A percentile compares a stretch with the other conserved stretches of the same genome.
Evolutionary conservation across 1,140 invertebrate species (phyloP).

Genomic region (Leguminivora glycinivorella): DNA sequence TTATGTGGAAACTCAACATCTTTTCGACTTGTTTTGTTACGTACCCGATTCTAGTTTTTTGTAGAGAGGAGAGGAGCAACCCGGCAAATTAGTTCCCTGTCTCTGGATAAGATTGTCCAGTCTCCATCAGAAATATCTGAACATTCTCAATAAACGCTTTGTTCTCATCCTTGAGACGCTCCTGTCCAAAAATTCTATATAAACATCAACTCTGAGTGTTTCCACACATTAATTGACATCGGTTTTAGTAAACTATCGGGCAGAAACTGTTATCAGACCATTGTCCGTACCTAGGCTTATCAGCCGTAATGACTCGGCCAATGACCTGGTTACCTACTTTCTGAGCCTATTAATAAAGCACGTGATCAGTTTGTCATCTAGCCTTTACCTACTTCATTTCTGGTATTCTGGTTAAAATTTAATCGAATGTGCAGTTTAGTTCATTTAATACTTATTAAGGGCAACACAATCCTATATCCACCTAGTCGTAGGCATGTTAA

Average conservation of each 20-base stretch:
- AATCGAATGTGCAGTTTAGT: not conserved
- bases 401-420: not conserved
- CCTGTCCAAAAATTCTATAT: not conserved
- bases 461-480: not conserved
- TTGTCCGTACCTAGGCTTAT: not conserved
- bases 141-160: too few species aligned
- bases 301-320: not conserved
- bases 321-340: constrained; percentile 7
- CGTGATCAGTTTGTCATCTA: not conserved
- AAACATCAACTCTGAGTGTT: not conserved
- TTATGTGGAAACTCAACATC: too few species aligned
- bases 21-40: too few species aligned
- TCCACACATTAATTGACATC: not conserved
- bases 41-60: too few species aligned
- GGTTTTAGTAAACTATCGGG: not conserved
- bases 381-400: not conserved
- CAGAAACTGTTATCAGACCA: constrained; percentile 2
- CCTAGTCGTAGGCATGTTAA: not conserved
- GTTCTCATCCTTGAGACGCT: too few species aligned
- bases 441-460: not conserved
- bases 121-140: too few species aligned
- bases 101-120: too few species aligned
- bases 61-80: too few species aligned
- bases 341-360: not conserved
- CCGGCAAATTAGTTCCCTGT: too few species aligned